A percentile compares a stretch with the other conserved stretches of the same genome.
phyloP scores from a whole-genome alignment of 2,797 vertebrate genomes.

The Mallotus villosus region DNA sequence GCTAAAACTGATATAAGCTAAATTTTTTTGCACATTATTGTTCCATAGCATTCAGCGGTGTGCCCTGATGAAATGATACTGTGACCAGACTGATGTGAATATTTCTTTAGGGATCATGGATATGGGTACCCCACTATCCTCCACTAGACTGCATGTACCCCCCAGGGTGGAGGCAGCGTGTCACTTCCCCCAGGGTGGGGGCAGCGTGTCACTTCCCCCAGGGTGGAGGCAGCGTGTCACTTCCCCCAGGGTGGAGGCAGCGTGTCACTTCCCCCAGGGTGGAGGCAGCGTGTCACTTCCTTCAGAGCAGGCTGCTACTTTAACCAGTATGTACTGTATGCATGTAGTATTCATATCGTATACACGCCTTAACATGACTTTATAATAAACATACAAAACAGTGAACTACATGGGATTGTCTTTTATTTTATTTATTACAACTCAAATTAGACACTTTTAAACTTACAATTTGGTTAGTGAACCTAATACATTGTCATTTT shows the following conservation, averaged over 20 bases:
- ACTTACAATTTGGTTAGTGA: neutral
- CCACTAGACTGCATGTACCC: neutral
- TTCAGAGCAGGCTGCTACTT: neutral
- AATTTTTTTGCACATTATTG: too few species aligned
- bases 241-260: neutral
- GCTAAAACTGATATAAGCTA: too few species aligned
- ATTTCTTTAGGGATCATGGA: too few species aligned
- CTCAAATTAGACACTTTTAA: neutral
- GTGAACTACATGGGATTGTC: neutral
- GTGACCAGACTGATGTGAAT: too few species aligned
- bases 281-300: neutral
- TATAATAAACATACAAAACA: neutral
- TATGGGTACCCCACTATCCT: too few species aligned
- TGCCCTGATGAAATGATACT: too few species aligned
- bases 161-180: neutral
- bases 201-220: neutral
- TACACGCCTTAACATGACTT: neutral
- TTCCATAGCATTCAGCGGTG: too few species aligned
- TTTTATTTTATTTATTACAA: constrained; percentile 2
- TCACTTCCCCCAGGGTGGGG: neutral
- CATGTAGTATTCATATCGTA: neutral
- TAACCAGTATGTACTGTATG: neutral
- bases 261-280: neutral
- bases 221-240: neutral
- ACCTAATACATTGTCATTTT: neutral